Conservation (phyloP, 2,888 invertebrate genomes). For the Sphinx pinastri region DNA sequence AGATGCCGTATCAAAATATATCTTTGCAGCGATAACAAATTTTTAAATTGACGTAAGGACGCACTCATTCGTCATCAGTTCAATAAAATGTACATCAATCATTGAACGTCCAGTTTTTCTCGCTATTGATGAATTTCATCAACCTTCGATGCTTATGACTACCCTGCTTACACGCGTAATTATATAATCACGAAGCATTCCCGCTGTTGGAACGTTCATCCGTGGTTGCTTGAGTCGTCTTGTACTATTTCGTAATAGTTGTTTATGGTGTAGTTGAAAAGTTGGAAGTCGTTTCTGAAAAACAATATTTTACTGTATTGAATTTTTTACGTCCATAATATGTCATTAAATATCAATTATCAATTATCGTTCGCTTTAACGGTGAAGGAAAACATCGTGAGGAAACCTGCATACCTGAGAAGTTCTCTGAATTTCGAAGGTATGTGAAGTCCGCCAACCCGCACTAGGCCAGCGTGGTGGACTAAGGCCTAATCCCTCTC, state of each 20-base stretch:
- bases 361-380: too few species aligned
- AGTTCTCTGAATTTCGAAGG: too few species aligned
- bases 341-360: too few species aligned
- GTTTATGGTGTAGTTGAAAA: slow-evolving; percentile 92
- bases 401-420: too few species aligned
- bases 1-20: slow-evolving; percentile 32
- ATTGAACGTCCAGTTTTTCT: slow-evolving; percentile 59
- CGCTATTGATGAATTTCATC: slow-evolving; percentile 52
- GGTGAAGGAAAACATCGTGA: too few species aligned
- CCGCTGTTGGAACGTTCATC: slow-evolving; percentile 52
- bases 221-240: slow-evolving; percentile 60
- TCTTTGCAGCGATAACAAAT: slow-evolving; percentile 42
- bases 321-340: too few species aligned
- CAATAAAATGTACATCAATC: slow-evolving; percentile 53
- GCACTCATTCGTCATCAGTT: slow-evolving; percentile 34
- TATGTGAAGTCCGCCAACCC: too few species aligned
- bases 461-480: too few species aligned
- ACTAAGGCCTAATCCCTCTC: too few species aligned
- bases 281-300: slow-evolving; percentile 92
- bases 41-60: slow-evolving; percentile 45
- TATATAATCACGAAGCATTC: slow-evolving; percentile 31
- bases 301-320: slow-evolving; percentile 27
- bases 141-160: slow-evolving; percentile 47
- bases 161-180: slow-evolving; percentile 37
- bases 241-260: slow-evolving; percentile 86